Evolutionary conservation across 2,797 vertebrate genomes (phyloP), one percentile per base, ranked within the genome.

Genomic region (Sandelia bainsii): DNA sequence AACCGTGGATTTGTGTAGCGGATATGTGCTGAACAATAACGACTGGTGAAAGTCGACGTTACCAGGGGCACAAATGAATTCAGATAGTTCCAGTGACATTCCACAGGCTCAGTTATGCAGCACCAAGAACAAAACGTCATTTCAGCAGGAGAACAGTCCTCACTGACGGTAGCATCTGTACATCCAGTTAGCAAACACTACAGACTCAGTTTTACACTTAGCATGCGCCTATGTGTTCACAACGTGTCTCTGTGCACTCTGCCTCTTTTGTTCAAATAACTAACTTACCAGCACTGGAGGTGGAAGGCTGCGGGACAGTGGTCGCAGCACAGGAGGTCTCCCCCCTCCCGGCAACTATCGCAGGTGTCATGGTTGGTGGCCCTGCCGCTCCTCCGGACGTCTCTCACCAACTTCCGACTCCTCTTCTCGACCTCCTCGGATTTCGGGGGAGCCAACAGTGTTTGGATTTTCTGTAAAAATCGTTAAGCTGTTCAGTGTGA

Each of bases 321-420:
- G 87, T 99, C 97, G 48, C 98, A 99, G 91, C 97, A 98, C 19
- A 99, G 94, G 64, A 99, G 90, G 81, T 99, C 98, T 12, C 98
- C 98, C 79, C 97, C 98, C 91, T 99, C 97, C 84, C 98, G 94
- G 92, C 98, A 99, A 80, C 98, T 99, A 89, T 99, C 97, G 84
- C 98, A 99, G 94, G 97, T 98, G 93, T 99, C 97, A 88, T 98
- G 98, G 95, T 98, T 99, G 82, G 96, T 98, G 91, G 96, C 96
- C 88, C 98, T 91, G 85, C 97, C 97, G 88, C 96, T 97, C 87
- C 97, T 95, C 90, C 97, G 94, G 70, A 96, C 96, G 92, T 97
- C 97, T 90, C 97, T 94, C 80, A 98, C 97, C 74, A 96, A 93
- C 93, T 96, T 96, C 88, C 96, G 95, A 88, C 95, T 97, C 87